A percentile compares a stretch with the other conserved stretches of the same genome.
phyloP scores from a whole-genome alignment of 1,140 invertebrate species.

The Drosophila pruinosa region DNA sequence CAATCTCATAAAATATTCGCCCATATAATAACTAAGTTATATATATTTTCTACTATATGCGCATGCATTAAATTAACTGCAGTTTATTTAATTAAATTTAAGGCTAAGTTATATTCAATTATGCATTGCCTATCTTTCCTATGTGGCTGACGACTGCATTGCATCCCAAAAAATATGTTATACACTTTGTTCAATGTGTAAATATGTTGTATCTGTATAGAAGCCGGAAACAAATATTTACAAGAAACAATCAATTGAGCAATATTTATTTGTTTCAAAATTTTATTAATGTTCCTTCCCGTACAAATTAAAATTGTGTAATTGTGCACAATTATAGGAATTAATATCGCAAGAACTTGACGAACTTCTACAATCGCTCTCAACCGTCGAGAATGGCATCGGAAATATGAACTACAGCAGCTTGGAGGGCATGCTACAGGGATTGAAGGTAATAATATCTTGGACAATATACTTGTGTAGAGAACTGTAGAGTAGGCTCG shows the following conservation, averaged over 20 bases:
- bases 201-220: constrained; percentile 61
- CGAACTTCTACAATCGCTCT: constrained; percentile 86
- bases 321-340: constrained; percentile 84
- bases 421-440: constrained; percentile 87
- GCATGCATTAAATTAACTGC: constrained; percentile 50
- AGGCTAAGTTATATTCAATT: constrained; percentile 13
- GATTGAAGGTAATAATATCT: constrained; percentile 86
- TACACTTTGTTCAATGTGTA: constrained; percentile 49
- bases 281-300: constrained; percentile 56
- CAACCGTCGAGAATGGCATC: constrained; percentile 86
- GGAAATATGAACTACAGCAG: constrained; percentile 87
- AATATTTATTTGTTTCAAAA: constrained; percentile 65
- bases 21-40: constrained; percentile 43
- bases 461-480: not conserved
- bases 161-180: constrained; percentile 50
- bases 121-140: constrained; percentile 33
- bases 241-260: constrained; percentile 21
- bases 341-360: constrained; percentile 87
- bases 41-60: constrained; percentile 26
- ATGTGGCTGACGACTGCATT: constrained; percentile 49
- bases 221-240: constrained; percentile 70
- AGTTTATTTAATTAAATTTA: constrained; percentile 20
- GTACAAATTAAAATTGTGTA: constrained; percentile 11
- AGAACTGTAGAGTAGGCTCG: not conserved
- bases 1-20: constrained; percentile 29